A percentile compares a stretch with the other conserved stretches of the same genome.
These are phyloP conservation scores for Urocynchramus pylzowi DNA, from an alignment of 2,113 vertebrate genomes.

Conservation along the genomic window DNA sequence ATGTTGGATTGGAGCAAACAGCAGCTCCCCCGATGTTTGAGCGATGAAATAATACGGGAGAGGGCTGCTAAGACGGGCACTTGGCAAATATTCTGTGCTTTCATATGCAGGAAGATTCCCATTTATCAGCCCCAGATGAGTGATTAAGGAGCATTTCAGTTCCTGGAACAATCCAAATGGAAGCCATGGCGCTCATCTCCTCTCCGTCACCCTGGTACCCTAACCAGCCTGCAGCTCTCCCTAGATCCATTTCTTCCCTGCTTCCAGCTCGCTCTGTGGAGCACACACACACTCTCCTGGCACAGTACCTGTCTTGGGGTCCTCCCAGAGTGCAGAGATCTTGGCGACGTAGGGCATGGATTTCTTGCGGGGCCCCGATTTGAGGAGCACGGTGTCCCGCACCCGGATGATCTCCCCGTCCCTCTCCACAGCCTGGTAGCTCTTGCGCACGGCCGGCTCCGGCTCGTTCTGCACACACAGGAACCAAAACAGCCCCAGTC, in stretches of 20 bases:
- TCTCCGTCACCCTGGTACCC: neutral
- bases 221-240: neutral
- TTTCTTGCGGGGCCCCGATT: constrained; percentile 93
- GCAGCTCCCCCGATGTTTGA: neutral
- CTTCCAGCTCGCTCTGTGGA: neutral
- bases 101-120: neutral
- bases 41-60: neutral
- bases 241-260: accelerated
- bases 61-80: neutral
- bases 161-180: neutral
- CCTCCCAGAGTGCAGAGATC: constrained; percentile 95
- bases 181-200: neutral
- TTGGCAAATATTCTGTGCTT: neutral
- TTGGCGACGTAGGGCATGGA: constrained; percentile 95
- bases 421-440: constrained; percentile 91
- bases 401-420: constrained; percentile 91
- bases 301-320: constrained; percentile 89
- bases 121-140: neutral
- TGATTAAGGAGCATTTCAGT: neutral
- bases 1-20: neutral
- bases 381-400: constrained; percentile 91
- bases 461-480: constrained; percentile 83
- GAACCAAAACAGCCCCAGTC: neutral
- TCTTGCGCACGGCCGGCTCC: constrained; percentile 83
- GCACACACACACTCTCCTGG: accelerated